Evolutionary conservation across 2,797 vertebrate genomes (phyloP).

Genomic region (Hafferia zeledoni): DNA sequence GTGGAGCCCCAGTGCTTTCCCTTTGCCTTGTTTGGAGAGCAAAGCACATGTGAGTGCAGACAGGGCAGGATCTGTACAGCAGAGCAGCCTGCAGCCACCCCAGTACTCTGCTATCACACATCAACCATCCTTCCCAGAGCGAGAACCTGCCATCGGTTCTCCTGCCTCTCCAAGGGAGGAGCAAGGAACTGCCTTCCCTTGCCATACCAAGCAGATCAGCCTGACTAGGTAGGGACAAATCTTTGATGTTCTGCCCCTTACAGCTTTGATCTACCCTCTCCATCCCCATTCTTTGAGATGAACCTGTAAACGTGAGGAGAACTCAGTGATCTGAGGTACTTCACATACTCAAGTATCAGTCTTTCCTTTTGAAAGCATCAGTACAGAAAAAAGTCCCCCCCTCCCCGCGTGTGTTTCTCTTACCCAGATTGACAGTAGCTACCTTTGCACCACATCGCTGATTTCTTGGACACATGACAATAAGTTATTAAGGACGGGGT

Average conservation of each 20-base stretch:
- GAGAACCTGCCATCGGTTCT: not conserved
- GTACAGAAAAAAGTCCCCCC: slow-evolving; percentile 66
- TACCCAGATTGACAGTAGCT: slow-evolving; percentile 80
- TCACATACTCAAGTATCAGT: slow-evolving; percentile 83
- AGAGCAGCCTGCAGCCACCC: not conserved
- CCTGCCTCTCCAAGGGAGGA: not conserved
- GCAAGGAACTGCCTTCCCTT: not conserved
- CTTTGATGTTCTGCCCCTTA: slow-evolving; percentile 6
- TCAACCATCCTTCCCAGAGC: not conserved
- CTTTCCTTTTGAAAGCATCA: slow-evolving; percentile 77
- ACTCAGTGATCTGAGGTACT: slow-evolving; percentile 93
- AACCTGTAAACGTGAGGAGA: slow-evolving; percentile 91
- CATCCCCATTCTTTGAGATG: slow-evolving; percentile 76
- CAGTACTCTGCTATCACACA: not conserved
- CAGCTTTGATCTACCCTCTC: slow-evolving; percentile 30
- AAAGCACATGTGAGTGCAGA: not conserved
- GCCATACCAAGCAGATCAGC: not conserved
- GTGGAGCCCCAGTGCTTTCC: not conserved
- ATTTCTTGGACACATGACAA: slow-evolving; percentile 97
- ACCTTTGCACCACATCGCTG: slow-evolving; percentile 98
- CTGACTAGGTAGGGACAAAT: slow-evolving; percentile 4
- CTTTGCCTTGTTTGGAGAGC: not conserved
- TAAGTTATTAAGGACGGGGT: slow-evolving; percentile 93
- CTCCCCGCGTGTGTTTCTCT: slow-evolving; percentile 18
- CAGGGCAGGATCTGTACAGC: not conserved